Percentiles rank a stretch among this genome's conserved stretches.
phyloP scores from a whole-genome alignment of 2,113 vertebrate species.

The Oreochromis spilurus region DNA sequence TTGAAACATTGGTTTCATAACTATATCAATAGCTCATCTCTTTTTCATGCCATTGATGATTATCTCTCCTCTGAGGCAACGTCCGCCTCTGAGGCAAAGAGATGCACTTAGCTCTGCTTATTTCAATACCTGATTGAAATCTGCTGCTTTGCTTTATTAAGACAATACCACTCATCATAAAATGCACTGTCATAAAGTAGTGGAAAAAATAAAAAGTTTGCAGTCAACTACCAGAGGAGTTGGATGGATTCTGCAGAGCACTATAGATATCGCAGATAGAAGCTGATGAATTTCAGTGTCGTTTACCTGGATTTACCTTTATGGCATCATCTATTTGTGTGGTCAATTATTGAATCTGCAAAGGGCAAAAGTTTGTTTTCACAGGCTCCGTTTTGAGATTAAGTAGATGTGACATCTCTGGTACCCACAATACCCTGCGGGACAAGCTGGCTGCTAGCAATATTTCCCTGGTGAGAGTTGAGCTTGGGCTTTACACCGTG shows the following conservation, averaged over 20 bases:
- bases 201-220: background rate
- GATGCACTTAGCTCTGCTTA: constrained; percentile 41
- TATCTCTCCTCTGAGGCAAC: constrained; percentile 6
- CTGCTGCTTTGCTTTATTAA: constrained; percentile 25
- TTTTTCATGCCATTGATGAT: constrained; percentile 68
- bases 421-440: constrained; percentile 55
- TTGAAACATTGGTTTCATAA: constrained; percentile 71
- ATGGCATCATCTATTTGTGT: background rate
- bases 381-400: constrained; percentile 25
- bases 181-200: background rate
- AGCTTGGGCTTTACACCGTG: constrained; percentile 45
- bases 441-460: constrained; percentile 40
- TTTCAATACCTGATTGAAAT: constrained; percentile 40
- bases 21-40: constrained; percentile 74
- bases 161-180: constrained; percentile 14
- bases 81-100: constrained; percentile 39
- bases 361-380: constrained; percentile 41
- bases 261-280: background rate
- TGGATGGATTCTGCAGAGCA: constrained; percentile 4
- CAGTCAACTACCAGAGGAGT: background rate
- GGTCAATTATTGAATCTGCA: background rate
- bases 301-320: background rate
- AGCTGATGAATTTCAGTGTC: background rate
- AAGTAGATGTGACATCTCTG: constrained; percentile 60
- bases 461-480: constrained; percentile 56